These are phyloP conservation scores for Caenorhabditis sp. DNA, from an alignment of 2,888 invertebrate species.

Conservation along the genomic window DNA sequence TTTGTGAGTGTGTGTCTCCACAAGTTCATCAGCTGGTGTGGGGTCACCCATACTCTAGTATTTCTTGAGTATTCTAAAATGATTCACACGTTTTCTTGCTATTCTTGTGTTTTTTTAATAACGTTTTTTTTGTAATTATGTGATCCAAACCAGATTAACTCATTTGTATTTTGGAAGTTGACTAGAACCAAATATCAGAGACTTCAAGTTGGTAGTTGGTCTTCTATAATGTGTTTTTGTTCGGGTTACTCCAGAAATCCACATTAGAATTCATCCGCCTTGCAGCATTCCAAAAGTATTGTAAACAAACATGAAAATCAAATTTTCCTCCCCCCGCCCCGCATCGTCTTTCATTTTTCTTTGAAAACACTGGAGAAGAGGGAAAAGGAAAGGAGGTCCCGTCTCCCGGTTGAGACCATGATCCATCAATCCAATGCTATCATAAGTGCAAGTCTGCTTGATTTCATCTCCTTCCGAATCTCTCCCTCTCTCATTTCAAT, in stretches of 20 bases:
- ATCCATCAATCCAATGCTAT: slow-evolving; percentile 57
- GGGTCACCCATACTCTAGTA: too few relatives aligned
- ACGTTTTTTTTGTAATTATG: too few relatives aligned
- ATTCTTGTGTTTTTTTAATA: too few relatives aligned
- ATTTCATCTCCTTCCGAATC: slow-evolving; percentile 29
- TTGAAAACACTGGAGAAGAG: not conserved
- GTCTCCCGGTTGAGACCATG: slow-evolving; percentile 25
- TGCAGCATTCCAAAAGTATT: slow-evolving; percentile 15
- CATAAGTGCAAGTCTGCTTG: slow-evolving; percentile 36
- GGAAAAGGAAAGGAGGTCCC: not conserved
- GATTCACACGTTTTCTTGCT: too few relatives aligned
- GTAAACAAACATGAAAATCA: slow-evolving; percentile 58
- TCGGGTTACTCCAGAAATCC: slow-evolving; percentile 25
- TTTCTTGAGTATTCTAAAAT: too few relatives aligned
- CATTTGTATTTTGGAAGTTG: not conserved
- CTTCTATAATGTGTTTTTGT: slow-evolving; percentile 23
- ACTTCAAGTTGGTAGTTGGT: slow-evolving; percentile 3
- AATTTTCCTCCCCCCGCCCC: slow-evolving; percentile 46
- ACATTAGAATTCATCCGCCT: slow-evolving; percentile 47
- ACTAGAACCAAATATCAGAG: not conserved
- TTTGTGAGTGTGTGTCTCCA: too few relatives aligned
- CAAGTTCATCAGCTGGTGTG: too few relatives aligned
- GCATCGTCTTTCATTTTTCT: slow-evolving; percentile 15
- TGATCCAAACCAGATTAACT: too few relatives aligned
- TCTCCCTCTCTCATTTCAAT: slow-evolving; percentile 5